phyloP scores from a whole-genome alignment of 2,888 invertebrate species.

The Phyllotreta cruciferae region DNA sequence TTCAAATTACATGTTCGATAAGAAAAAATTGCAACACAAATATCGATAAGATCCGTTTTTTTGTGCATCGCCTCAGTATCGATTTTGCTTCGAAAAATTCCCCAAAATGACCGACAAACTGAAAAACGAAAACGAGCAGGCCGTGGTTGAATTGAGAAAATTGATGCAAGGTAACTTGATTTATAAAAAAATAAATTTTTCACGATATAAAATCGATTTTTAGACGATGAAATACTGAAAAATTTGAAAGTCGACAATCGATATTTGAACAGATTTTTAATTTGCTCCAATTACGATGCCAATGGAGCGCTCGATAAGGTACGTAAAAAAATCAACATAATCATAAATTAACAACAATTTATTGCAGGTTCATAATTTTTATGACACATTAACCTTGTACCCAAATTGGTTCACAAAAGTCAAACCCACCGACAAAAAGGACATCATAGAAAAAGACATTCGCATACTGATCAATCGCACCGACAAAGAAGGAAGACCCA shows the following conservation, averaged over 20 bases:
- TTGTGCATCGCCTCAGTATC: too few species aligned
- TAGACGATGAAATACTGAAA: conserved; percentile 47
- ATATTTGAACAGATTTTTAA: conserved; percentile 54
- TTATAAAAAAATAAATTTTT: not conserved
- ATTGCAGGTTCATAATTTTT: conserved; percentile 54
- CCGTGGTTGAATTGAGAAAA: conserved; percentile 33
- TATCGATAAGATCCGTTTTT: too few species aligned
- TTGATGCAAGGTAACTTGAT: conserved; percentile 38
- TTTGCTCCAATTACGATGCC: conserved; percentile 52
- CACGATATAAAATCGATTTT: conserved; percentile 30
- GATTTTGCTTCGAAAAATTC: too few species aligned
- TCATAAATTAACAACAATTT: conserved; percentile 1
- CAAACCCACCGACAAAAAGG: conserved; percentile 46
- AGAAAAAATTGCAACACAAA: too few species aligned
- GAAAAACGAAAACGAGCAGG: not conserved
- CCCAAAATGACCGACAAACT: conserved; percentile 6
- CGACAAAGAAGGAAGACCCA: conserved; percentile 55
- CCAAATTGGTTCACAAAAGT: conserved; percentile 55
- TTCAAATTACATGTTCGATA: too few species aligned
- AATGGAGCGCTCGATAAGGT: conserved; percentile 54
- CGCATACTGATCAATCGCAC: conserved; percentile 50
- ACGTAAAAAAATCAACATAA: conserved; percentile 26
- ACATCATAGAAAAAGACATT: conserved; percentile 53
- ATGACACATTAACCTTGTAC: conserved; percentile 51
- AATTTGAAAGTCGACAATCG: conserved; percentile 52